These are phyloP conservation scores for Conistra vaccinii DNA, from an alignment of 2,888 invertebrate species.

Conservation along the genomic window DNA sequence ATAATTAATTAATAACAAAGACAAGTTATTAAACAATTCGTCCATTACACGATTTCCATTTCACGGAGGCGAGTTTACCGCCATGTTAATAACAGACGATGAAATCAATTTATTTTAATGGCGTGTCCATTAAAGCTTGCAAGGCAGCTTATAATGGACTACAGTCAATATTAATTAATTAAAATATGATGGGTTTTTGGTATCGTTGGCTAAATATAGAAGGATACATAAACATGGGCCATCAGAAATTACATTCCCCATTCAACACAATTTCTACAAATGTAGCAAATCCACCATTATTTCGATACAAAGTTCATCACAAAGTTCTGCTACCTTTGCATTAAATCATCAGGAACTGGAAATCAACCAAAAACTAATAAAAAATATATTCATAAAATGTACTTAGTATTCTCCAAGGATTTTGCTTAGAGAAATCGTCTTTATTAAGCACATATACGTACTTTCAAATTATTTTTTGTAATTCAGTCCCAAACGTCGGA, in stretches of 20 bases:
- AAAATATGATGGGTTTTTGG: background rate
- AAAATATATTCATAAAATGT: background rate
- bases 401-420: background rate
- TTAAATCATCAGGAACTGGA: background rate
- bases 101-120: constrained; percentile 41
- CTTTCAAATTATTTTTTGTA: background rate
- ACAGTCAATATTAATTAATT: constrained; percentile 27
- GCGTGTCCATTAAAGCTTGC: constrained; percentile 14
- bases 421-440: background rate
- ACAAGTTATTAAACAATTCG: background rate
- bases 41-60: constrained; percentile 28
- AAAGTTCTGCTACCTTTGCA: background rate
- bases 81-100: constrained; percentile 15
- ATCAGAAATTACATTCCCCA: no score
- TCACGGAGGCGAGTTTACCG: background rate
- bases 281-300: no score
- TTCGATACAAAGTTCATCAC: background rate
- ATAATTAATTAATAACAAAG: background rate
- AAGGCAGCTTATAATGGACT: constrained; percentile 30
- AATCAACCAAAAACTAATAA: background rate
- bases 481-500: background rate
- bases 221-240: no score
- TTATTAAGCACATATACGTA: background rate
- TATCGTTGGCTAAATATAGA: background rate
- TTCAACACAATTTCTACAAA: no score